Conservation (phyloP, 2,797 vertebrate genomes). For the Platyrinchus mystaceus region DNA sequence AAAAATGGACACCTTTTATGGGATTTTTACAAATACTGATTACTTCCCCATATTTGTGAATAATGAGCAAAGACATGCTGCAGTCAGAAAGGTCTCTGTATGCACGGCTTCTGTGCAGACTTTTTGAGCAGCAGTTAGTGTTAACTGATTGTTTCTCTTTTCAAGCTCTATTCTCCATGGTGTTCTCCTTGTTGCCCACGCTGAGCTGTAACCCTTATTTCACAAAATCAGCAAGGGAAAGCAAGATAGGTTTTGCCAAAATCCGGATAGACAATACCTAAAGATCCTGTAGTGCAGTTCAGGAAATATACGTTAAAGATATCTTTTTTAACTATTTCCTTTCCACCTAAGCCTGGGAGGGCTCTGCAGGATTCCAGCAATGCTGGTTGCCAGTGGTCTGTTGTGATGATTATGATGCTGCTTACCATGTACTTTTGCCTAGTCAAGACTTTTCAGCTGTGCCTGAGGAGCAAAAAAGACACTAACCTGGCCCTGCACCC, state of each 20-base stretch:
- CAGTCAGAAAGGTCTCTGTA: slow-evolving; percentile 3
- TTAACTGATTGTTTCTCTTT: slow-evolving; percentile 10
- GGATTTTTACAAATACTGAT: slow-evolving; percentile 62
- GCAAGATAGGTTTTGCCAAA: background rate
- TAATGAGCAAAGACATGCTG: slow-evolving; percentile 12
- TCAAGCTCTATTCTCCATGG: background rate
- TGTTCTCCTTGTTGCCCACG: background rate
- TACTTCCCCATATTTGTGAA: slow-evolving; percentile 38
- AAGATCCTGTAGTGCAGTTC: background rate
- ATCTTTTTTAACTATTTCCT: background rate
- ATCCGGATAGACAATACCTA: background rate
- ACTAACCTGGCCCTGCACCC: background rate
- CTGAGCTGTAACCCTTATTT: background rate
- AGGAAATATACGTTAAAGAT: background rate
- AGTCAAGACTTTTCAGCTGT: background rate
- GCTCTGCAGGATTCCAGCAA: background rate
- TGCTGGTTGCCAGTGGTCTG: background rate
- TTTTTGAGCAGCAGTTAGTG: background rate
- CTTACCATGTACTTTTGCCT: background rate
- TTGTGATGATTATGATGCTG: background rate
- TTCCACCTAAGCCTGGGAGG: background rate
- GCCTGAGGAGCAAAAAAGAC: background rate
- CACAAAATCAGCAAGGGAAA: background rate
- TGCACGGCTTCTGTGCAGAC: background rate
- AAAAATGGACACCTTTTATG: slow-evolving; percentile 62